A percentile compares a stretch with the other conserved stretches of the same genome.
These are phyloP conservation scores for Halocaridina rubra DNA, from an alignment of 2,888 invertebrate genomes.

Conservation along the genomic window DNA sequence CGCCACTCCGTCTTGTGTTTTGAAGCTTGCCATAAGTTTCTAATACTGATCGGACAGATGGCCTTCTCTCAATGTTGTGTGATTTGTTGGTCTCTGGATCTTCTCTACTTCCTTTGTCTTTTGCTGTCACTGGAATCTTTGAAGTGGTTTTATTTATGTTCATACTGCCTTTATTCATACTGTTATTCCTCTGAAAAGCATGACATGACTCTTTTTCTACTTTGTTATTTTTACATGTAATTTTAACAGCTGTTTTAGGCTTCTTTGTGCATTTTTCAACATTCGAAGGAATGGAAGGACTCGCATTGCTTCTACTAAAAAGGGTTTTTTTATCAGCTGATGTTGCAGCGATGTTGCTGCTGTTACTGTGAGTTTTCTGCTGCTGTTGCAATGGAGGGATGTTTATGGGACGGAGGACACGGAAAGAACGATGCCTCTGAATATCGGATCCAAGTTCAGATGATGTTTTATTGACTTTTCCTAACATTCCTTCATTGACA, in stretches of 20 bases:
- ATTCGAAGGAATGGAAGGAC: background rate
- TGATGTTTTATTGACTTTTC: background rate
- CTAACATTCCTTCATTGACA: background rate
- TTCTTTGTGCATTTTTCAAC: background rate
- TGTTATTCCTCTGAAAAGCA: background rate
- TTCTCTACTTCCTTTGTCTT: background rate
- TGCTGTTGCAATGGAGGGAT: background rate
- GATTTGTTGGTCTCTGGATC: background rate
- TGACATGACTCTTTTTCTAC: background rate
- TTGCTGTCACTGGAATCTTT: background rate
- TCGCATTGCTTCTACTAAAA: background rate
- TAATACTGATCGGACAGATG: background rate
- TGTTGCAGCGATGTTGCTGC: background rate
- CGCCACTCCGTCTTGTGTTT: background rate
- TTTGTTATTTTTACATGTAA: background rate
- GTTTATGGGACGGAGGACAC: background rate
- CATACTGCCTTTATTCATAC: background rate
- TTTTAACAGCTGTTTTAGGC: background rate
- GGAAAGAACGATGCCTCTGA: background rate
- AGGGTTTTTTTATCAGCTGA: background rate
- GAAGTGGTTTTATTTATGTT: background rate
- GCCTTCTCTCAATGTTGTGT: conserved; percentile 4
- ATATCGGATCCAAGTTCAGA: background rate
- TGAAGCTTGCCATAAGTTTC: conserved; percentile 43
- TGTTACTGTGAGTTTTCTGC: too few species aligned